A percentile compares a stretch with the other conserved stretches of the same genome.
phyloP scores from a whole-genome alignment of 2,113 vertebrate genomes.

The Chinchilla lanigera region DNA sequence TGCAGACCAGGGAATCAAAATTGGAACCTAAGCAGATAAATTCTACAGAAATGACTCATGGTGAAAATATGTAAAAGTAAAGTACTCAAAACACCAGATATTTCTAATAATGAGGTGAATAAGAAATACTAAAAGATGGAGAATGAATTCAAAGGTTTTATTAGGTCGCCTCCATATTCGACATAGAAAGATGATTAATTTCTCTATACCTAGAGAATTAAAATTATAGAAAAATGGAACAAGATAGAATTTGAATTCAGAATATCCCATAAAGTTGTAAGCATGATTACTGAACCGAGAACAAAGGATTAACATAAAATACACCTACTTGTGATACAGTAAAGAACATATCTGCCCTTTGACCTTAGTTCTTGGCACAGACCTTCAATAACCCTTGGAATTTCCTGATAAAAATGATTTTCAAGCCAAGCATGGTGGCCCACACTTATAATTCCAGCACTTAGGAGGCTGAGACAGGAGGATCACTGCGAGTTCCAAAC shows the following conservation, averaged over 20 bases:
- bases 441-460: no score
- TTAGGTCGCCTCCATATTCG: not conserved
- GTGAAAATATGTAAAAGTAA: not conserved
- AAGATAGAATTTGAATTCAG: not conserved
- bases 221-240: not conserved
- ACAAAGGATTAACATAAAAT: slow-evolving; percentile 46
- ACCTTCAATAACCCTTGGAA: not conserved
- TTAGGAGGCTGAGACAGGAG: no score
- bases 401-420: not conserved
- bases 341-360: not conserved
- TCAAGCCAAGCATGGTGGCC: no score
- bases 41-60: not conserved
- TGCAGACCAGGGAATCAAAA: not conserved
- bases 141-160: not conserved
- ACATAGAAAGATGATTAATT: not conserved
- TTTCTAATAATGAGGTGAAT: not conserved
- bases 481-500: no score
- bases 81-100: not conserved
- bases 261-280: not conserved
- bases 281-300: not conserved
- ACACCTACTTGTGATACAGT: not conserved
- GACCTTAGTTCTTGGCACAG: not conserved
- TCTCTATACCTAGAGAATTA: not conserved
- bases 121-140: not conserved
- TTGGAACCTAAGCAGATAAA: not conserved